Base-by-base conservation (phyloP, 1,140 invertebrate species). In the Drosophila pseudoobscura region DNA sequence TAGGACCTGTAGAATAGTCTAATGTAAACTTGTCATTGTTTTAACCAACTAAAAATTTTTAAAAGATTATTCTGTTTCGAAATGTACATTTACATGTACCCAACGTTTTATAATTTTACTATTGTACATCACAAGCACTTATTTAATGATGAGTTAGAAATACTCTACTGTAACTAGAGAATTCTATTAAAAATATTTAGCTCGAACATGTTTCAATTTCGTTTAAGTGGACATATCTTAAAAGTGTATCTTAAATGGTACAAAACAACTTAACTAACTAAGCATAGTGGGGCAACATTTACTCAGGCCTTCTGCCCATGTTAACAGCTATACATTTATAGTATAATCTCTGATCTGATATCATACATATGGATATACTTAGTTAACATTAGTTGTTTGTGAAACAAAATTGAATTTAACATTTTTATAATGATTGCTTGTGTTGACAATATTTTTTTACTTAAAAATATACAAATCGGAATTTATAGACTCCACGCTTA, bases 401-500 rank as follows among this genome's bases (percentile, higher is more conserved):
- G 35, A 13, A 39, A 13, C 3, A 11, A 13, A 39, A 39, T 13
- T 13, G 0, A 39, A 13, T 5, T 5, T 13, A 39, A 35, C 5
- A 35, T 35, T 35, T 53, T 49, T 65, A 60, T 69, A 62, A 61
- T 69, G 76, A 80, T 76, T 74, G 76, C 62, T 64, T 75, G 57
- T 71, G 78, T 72, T 83, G 66, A 57, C 62, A 74, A 77, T 63
- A 74, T 49, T 78, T 77, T 59, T 87, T 65, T 78, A 56, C 79
- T 74, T 71, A 57, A 72, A 79, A 89, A 84, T 90, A 64, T 84
- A 71, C 70, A 77, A 88, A 88, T 84, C 84, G 82, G 89, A 90
- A 90, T 90, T 93, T 93, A 92, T 94, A 97, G 96, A 96, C 95
- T 92, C 96, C 96, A 91, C 94, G 96, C 75, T 95, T 96, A 93